Base-by-base conservation (phyloP, 2,113 vertebrate genomes). In the Lophotis ruficrista region DNA sequence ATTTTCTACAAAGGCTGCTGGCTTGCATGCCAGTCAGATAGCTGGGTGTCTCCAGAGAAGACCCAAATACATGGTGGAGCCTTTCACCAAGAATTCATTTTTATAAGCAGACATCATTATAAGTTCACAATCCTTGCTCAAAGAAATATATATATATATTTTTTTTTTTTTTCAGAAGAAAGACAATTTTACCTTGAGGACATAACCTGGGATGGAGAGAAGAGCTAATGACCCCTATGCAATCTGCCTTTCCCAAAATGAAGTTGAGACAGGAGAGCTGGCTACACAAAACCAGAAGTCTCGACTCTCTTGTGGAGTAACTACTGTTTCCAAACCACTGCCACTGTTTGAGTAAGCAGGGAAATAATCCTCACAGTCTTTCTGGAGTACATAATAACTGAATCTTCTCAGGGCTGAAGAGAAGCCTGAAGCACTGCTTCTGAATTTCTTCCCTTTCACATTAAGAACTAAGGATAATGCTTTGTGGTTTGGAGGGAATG, bases 111-210 rank as follows among this genome's bases (percentile, higher is more conserved):
- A 16, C 16, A 14, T 88, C 31, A 27, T 10, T 21, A 7, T 24
- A 51, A 47, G 7, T 48, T 83, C 61, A 57, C 0, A 0, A 66
- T 66, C 37, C 37, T 89, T 1, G 0, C 21, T 8, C 27, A 83
- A 85, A 60, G 10, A 84, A 81, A 47, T 23, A 16, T 33, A n/a
- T n/a, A n/a, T n/a, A 10, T 27, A 27, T 19, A 12, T 8, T 20
- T 53, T 53, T 28, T 28, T 48, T 27, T 53, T 79, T 71, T 54
- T 54, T 47, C 24, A 75, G 14, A 86, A 62, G 28, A 81, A 58
- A 68, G 38, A 57, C 8, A 75, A 15, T 71, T 91, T 86, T 62
- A 38, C 13, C 23, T 83, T 57, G 33, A 53, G 23, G 13, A 61
- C 6, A 30, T 89, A 45, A 47, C n/a, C 38, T 73, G 22, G 12